Base-by-base conservation (phyloP, 2,888 invertebrate species). In the Ditula angustiorana region DNA sequence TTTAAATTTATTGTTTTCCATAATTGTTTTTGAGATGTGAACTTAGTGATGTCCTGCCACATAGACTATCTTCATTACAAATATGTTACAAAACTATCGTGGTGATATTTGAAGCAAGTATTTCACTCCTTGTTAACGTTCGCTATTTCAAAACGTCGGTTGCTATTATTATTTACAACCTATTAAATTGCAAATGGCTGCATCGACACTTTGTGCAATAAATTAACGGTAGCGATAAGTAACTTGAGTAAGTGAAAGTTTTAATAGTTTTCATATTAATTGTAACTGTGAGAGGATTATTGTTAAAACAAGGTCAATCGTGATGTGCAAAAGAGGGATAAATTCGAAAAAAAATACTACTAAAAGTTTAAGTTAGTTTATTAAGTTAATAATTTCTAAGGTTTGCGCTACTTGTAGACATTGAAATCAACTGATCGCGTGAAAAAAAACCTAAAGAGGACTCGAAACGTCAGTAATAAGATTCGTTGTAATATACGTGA, bases 11-110 rank as follows among this genome's bases (percentile, higher is more conserved):
- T 92, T 85, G 85, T 81, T 82, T 83, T 83, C 80, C 84, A 86
- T 90, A 89, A 92, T 90, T 91, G 89, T 90, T 91, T 91, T 88
- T 83, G 85, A 84, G 80, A 82, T 85, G 78, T 77, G 76, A 80
- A 81, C 79, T 75, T 74, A 74, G 76, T 74, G 79, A 76, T 71
- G 73, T 71, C 70, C 77, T 74, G 75, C 76, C 79, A 78, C 78
- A 79, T 80, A 83, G 74, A 79, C 79, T 74, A 81, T 82, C 79
- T 82, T 81, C 77, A 80, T 80, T 79, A 79, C 73, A 76, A 74
- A 76, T 75, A 76, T 73, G 65, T 71, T 62, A 59, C 61, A 57
- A 61, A 58, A 69, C 67, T 69, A 70, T 67, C 53, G 41, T 52
- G 24, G 37, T n/a, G 23, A 52, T 57, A 62, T 62, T 64, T 53